Percentiles rank a stretch among this genome's conserved stretches.
Evolutionary conservation across 2,113 vertebrate genomes (phyloP).

Genomic region (Nestor notabilis): DNA sequence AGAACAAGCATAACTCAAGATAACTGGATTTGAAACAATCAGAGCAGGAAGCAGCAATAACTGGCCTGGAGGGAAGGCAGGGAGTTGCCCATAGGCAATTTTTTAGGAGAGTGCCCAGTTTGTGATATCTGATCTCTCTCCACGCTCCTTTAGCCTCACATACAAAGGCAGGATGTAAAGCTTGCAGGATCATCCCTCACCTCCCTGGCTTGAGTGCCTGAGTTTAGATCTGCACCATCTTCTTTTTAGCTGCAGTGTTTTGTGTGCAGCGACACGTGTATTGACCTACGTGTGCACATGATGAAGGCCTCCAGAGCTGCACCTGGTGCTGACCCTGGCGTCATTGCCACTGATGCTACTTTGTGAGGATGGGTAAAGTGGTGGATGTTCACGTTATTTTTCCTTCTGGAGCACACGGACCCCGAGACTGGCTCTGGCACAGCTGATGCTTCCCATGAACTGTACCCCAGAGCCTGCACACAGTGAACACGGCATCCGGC

Average conservation of each 20-base stretch:
- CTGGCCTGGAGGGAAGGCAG: constrained; percentile 35
- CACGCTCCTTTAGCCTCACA: background rate
- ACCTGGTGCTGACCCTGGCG: fast-evolving
- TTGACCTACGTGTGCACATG: fast-evolving
- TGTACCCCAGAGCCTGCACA: background rate
- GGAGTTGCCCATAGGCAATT: background rate
- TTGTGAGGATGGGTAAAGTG: background rate
- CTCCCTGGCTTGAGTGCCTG: background rate
- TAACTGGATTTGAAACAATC: constrained; percentile 37
- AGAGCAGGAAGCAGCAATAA: constrained; percentile 46
- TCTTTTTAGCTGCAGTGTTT: background rate
- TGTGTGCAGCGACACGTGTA: fast-evolving
- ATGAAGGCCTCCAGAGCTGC: background rate
- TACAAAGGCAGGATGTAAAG: background rate
- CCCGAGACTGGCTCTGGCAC: background rate
- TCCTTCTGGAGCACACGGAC: background rate
- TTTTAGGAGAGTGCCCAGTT: background rate
- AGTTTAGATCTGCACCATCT: background rate
- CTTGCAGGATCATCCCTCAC: background rate
- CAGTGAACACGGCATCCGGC: background rate
- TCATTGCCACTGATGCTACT: background rate
- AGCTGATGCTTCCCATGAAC: background rate
- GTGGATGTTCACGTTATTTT: background rate
- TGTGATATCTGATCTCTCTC: background rate
- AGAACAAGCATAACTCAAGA: constrained; percentile 42